Evolutionary conservation across 2,797 vertebrate species (phyloP).

Genomic region (Chelidonichthys spinosus): DNA sequence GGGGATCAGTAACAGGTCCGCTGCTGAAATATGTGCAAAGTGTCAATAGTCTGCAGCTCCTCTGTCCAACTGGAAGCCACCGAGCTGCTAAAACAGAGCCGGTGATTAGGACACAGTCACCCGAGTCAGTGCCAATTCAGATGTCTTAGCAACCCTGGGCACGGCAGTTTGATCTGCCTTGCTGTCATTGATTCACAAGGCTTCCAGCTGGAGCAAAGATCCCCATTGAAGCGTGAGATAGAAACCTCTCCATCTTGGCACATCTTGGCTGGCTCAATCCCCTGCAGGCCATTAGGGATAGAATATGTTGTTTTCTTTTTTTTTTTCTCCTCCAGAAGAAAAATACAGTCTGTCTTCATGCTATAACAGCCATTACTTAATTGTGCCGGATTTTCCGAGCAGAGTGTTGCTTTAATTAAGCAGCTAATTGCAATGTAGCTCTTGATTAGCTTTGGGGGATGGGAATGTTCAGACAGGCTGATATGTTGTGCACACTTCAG

Average conservation of each 20-base stretch:
- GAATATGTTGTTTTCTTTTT: slow-evolving; percentile 85
- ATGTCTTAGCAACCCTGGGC: slow-evolving; percentile 81
- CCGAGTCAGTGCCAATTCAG: slow-evolving; percentile 83
- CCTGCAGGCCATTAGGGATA: slow-evolving; percentile 84
- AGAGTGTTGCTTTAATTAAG: slow-evolving; percentile 98
- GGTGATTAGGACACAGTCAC: slow-evolving; percentile 82
- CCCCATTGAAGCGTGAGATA: slow-evolving; percentile 81
- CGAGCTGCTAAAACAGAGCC: slow-evolving; percentile 82
- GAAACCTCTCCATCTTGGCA: slow-evolving; percentile 83
- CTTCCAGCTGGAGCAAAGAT: slow-evolving; percentile 86
- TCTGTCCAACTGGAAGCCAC: slow-evolving; percentile 84
- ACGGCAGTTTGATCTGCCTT: slow-evolving; percentile 81
- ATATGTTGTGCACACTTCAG: slow-evolving; percentile 99
- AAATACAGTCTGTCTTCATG: slow-evolving; percentile 87
- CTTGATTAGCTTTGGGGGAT: slow-evolving; percentile 99
- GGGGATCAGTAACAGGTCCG: slow-evolving; percentile 77
- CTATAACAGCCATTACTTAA: slow-evolving; percentile 90
- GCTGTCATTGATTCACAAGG: slow-evolving; percentile 81
- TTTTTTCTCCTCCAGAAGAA: slow-evolving; percentile 78
- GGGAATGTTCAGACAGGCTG: slow-evolving; percentile 96
- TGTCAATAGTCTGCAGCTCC: slow-evolving; percentile 80
- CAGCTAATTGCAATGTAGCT: slow-evolving; percentile 99
- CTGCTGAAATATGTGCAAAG: slow-evolving; percentile 80
- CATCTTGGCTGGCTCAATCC: slow-evolving; percentile 83
- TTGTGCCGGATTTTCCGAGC: slow-evolving; percentile 87